Evolutionary conservation across 2,113 vertebrate species (phyloP), one percentile per base, ranked within the genome.

Genomic region (Catagonus wagneri): DNA sequence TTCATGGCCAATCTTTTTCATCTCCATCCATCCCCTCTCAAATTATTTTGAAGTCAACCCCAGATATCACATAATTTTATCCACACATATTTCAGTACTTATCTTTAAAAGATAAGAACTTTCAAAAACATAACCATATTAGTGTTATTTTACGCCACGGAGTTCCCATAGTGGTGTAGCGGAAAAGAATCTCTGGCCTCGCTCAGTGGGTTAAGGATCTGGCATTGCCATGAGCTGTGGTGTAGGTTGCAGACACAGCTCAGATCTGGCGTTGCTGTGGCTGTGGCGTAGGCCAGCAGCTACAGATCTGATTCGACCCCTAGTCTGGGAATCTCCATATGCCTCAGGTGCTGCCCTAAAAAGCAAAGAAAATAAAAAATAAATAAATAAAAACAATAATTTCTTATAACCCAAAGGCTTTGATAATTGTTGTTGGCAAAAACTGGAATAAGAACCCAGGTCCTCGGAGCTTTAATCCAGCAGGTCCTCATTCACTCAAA

Each of bases 91-190:
- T 93, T 78, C 29, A 78, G 60, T 23, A 50, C 5, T 19, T 36
- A 44, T 66, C 34, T 27, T 93, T 93, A 20, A 65, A 93, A 29
- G 60, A 78, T 60, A 78, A 93, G 39, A 22, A 61, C 54, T 71
- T 91, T 74, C 22, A 93, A 89, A 81, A 94, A 65, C 19, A 94
- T 32, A 94, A 54, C 11, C n/a, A 74, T 66, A 83, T 72, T 74
- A 54, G 6, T 17, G 7, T 19, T 32, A 65, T n/a, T 39, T 23
- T 71, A 72, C n/a, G 44, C 60, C 29, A 63, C 44, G 44, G 23
- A 9, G 60, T 22, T 61, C 60, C 20, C 44, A 8, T 44, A 6
- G 44, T 44, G 44, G 44, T 8, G 8, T 8, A 44, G 44, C 44
- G 8, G 44, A 44, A 44, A 44, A 6, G 44, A 44, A 44, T 44